Evolutionary conservation across 2,113 vertebrate genomes (phyloP), one percentile per base, ranked within the genome.

Genomic region (Thalassoma bifasciatum): DNA sequence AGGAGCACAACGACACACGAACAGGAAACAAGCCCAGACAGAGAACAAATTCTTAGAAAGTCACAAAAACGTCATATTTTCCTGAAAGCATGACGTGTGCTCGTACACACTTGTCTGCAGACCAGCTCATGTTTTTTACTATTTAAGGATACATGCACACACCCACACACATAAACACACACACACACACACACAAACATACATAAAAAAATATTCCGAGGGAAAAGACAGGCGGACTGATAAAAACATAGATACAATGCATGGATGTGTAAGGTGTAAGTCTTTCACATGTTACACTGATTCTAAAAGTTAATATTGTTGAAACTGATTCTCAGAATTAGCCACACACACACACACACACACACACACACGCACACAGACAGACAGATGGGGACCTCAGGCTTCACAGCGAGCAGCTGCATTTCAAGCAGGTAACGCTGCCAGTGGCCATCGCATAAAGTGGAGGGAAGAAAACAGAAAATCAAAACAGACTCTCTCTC

Each of bases 391-490:
- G 83, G 61, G 51, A 66, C 85, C 75, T 67, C 62, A 38, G 75
- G 87, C 77, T 72, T 79, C 77, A 74, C 71, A 68, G 77, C 79
- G 34, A 74, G 67, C 80, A 79, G 72, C 81, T 79, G 77, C 87
- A 83, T 83, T 77, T 72, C 57, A 74, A 82, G 60, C 81, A 84
- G 78, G 81, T 71, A 65, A 62, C 17, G 58, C 60, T 62, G 83
- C 79, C 70, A 74, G 16, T 79, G 67, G 81, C 66, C 74, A 58
- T 10, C 1, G 26, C 57, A 21, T 13, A n/a, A 24, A 61, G 19
- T 1, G 54, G 42, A 46, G 9, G 16, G 21, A 54, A 44, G 52
- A 47, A 78, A 76, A 84, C 60, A 50, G 51, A 12, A 73, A 71
- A 72, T 62, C 40, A 59, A 22, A 58, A 68, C 73, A 65, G 30